Base-by-base conservation (phyloP, 2,888 invertebrate species). In the Mantis religiosa region DNA sequence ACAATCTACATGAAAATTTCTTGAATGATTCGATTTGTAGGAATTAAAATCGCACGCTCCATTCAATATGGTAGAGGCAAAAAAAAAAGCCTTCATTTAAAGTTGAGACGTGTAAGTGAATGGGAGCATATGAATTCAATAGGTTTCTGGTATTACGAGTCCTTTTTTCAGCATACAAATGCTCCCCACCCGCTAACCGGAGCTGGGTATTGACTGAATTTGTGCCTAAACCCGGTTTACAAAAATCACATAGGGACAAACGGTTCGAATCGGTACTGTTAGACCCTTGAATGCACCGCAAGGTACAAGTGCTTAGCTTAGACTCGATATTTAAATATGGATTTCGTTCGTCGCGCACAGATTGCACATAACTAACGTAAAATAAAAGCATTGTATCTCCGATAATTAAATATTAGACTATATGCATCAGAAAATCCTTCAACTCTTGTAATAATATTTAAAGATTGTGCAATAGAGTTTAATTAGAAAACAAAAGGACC, bases 21-120 rank as follows among this genome's bases (percentile, higher is more conserved):
- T 86, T 86, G 86, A 86, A 86, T 88, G 87, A 89, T 89, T 87
- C 84, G 89, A 34, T 85, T 87, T 81, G 82, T 25, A 41, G 84
- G 85, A 41, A 87, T 88, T 89, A 88, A 89, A 89, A 89, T 82
- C 84, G 83, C 88, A 88, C 89, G 89, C 88, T 87, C 85, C 85
- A 88, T 82, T 71, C 54, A 71, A 71, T 71, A 71, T 20, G 54
- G 54, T 71, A 71, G 54, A 71, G 54, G 54, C 34, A 82, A 27
- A 71, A 71, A 71, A 54, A 54, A 54, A 71, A 71, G 12, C 41
- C 41, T 41, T 41, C 41, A 41, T 41, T 71, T 71, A 71, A 71
- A 71, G 25, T 71, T 71, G 54, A 71, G 54, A 71, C 54, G 54
- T 54, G 20, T 54, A 54, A 54, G 54, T 14, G 54, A 71, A 71